Evolutionary conservation across 2,797 vertebrate genomes (phyloP).

Genomic region (Carduelis carduelis): DNA sequence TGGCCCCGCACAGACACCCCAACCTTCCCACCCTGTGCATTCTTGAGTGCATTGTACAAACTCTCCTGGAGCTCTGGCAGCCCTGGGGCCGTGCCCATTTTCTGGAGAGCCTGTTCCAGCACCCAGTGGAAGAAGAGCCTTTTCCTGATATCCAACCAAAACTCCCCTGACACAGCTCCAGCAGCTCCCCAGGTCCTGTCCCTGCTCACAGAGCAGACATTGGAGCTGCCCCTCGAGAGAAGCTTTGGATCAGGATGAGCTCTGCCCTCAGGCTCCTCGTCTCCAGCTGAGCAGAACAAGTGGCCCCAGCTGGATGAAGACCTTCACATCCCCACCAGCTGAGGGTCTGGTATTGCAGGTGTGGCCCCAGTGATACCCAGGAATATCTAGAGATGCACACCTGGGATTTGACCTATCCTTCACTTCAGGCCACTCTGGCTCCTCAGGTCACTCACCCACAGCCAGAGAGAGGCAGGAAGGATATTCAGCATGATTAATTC

Average conservation of each 20-base stretch:
- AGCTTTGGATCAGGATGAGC: background rate
- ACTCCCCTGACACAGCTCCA: accelerated
- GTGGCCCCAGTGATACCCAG: background rate
- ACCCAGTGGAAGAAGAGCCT: background rate
- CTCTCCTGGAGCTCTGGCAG: background rate
- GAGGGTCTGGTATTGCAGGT: background rate
- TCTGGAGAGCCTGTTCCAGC: background rate
- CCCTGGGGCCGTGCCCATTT: background rate
- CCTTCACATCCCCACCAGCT: accelerated
- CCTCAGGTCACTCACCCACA: background rate
- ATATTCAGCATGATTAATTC: background rate
- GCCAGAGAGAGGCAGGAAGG: background rate
- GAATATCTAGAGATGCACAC: background rate
- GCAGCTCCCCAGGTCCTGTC: accelerated
- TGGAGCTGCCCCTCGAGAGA: accelerated
- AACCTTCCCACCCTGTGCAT: background rate
- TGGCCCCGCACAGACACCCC: background rate
- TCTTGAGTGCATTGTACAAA: accelerated
- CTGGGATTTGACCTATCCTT: background rate
- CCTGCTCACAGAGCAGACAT: background rate
- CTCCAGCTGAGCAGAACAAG: background rate
- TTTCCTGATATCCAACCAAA: accelerated
- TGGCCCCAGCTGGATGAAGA: background rate
- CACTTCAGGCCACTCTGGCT: background rate
- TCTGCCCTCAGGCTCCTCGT: background rate